A percentile compares a stretch with the other conserved stretches of the same genome.
These are phyloP conservation scores for Toxotes jaculatrix DNA, from an alignment of 2,113 vertebrate species.

Conservation along the genomic window DNA sequence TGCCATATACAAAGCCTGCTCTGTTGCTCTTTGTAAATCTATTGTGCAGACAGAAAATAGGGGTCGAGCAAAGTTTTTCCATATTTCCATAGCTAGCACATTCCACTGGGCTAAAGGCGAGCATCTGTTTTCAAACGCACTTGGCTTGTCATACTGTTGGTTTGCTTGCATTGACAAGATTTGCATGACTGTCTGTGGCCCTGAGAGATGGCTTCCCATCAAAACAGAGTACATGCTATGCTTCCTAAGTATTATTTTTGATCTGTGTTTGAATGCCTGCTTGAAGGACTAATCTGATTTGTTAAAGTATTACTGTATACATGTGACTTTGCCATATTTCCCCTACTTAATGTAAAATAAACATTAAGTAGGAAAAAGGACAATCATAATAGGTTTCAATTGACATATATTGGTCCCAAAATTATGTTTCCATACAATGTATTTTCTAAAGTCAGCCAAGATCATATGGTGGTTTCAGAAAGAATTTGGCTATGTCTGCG, in stretches of 20 bases:
- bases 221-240: not conserved
- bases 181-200: slow-evolving; percentile 31
- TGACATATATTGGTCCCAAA: slow-evolving; percentile 43
- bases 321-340: too few relatives aligned
- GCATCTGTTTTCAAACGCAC: slow-evolving; percentile 58
- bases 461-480: slow-evolving; percentile 61
- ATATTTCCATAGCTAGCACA: slow-evolving; percentile 73
- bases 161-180: slow-evolving; percentile 53
- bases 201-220: slow-evolving; percentile 24
- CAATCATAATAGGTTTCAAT: slow-evolving; percentile 20
- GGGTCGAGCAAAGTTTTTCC: slow-evolving; percentile 62
- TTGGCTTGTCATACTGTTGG: slow-evolving; percentile 30
- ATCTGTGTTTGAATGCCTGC: not conserved
- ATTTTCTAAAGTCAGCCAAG: slow-evolving; percentile 43
- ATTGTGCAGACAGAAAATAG: slow-evolving; percentile 63
- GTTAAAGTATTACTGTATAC: too few relatives aligned
- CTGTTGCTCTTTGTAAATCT: slow-evolving; percentile 66
- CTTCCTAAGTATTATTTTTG: not conserved
- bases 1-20: slow-evolving; percentile 64
- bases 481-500: slow-evolving; percentile 51
- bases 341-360: slow-evolving; percentile 13
- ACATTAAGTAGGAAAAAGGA: slow-evolving; percentile 22
- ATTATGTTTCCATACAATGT: slow-evolving; percentile 38
- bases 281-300: not conserved
- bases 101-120: slow-evolving; percentile 61